These are phyloP conservation scores for Astyanax mexicanus DNA, from an alignment of 2,797 vertebrate species.

Conservation along the genomic window DNA sequence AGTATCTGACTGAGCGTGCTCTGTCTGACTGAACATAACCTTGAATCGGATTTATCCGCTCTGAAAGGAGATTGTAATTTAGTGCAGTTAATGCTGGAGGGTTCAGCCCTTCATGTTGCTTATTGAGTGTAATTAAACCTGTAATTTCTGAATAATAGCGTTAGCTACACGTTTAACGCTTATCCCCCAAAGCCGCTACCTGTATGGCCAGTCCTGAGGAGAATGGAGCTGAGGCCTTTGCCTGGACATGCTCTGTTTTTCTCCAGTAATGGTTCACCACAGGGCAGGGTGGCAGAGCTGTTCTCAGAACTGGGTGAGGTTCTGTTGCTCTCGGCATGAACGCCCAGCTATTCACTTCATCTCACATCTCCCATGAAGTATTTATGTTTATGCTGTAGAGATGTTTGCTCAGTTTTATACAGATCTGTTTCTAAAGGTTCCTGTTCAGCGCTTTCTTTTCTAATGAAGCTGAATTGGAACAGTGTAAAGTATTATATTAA, in stretches of 20 bases:
- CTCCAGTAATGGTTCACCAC: conserved; percentile 72
- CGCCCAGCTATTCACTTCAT: background rate
- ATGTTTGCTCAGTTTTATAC: background rate
- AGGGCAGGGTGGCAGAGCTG: conserved; percentile 69
- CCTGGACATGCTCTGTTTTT: conserved; percentile 59
- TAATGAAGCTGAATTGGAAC: background rate
- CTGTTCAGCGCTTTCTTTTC: background rate
- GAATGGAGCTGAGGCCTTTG: conserved; percentile 28
- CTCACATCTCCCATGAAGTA: background rate
- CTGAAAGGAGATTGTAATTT: no score
- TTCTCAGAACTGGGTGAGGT: conserved; percentile 74
- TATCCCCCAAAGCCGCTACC: background rate
- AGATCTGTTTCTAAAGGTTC: background rate
- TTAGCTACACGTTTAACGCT: background rate
- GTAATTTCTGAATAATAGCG: background rate
- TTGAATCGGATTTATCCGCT: no score
- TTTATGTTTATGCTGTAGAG: background rate
- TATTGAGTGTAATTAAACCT: no score
- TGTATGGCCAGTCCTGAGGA: background rate
- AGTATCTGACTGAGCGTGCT: no score
- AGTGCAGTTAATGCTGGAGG: no score
- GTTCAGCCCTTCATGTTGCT: no score
- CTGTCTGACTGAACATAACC: no score
- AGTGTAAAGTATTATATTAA: background rate
- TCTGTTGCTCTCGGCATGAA: background rate